Conservation (phyloP, 2,113 vertebrate species). For the Saiga tatarica region DNA sequence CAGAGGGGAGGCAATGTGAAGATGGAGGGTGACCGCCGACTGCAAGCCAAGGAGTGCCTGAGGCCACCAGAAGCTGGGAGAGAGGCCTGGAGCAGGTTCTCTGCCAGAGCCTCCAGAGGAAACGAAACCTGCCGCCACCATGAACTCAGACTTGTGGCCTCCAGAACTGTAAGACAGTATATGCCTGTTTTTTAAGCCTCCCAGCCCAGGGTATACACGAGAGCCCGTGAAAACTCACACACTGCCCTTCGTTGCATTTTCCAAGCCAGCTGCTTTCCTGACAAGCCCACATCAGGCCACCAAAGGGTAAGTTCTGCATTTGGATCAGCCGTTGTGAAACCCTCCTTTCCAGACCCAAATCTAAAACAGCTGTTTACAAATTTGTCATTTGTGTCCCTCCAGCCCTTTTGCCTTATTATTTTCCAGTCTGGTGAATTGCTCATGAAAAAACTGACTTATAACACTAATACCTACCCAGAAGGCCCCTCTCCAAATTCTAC, state of each 20-base stretch:
- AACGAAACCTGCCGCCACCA: too few species aligned
- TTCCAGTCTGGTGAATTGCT: background rate
- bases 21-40: accelerated
- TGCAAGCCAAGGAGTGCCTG: background rate
- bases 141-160: background rate
- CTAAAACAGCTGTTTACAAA: background rate
- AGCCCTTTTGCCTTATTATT: background rate
- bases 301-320: background rate
- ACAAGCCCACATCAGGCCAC: background rate
- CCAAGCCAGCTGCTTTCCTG: background rate
- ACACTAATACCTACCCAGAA: background rate
- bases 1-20: background rate
- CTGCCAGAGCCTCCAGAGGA: background rate
- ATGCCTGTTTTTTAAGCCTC: background rate
- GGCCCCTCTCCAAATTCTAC: too few species aligned
- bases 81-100: too few species aligned
- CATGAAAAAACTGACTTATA: background rate
- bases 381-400: background rate
- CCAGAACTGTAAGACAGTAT: too few species aligned
- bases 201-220: accelerated
- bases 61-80: background rate
- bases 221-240: too few species aligned
- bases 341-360: background rate
- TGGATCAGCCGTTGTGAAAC: background rate
- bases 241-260: background rate